Conservation (phyloP, 2,888 invertebrate genomes). For the Sicus ferrugineus region DNA sequence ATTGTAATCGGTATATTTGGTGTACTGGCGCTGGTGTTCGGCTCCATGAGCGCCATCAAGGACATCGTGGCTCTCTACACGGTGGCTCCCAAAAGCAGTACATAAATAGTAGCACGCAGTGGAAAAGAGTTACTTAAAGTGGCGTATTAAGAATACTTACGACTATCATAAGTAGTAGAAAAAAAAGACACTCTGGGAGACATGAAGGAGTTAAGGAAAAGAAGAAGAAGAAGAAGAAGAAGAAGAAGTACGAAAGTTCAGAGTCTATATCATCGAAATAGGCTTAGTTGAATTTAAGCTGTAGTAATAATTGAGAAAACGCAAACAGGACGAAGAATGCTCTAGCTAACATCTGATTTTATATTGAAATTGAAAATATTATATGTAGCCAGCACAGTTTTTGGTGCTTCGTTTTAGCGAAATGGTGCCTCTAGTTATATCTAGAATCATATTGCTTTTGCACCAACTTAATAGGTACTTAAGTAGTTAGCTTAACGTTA, state of each 20-base stretch:
- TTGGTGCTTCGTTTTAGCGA: conserved; percentile 4
- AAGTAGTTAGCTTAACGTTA: neutral
- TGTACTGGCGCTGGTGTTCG: conserved; percentile 81
- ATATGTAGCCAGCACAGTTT: neutral
- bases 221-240: no score
- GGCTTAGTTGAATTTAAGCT: no score
- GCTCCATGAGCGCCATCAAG: conserved; percentile 73
- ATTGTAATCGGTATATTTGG: conserved; percentile 78
- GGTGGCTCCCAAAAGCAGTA: conserved; percentile 37
- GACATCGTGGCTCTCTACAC: conserved; percentile 67
- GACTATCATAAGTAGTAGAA: no score
- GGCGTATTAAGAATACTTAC: no score
- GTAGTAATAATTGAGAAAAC: no score
- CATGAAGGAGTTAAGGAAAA: no score
- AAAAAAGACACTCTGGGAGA: no score
- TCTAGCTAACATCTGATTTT: no score
- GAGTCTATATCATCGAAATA: no score
- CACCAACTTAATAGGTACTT: conserved; percentile 15
- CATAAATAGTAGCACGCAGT: conserved; percentile 35
- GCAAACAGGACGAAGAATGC: no score
- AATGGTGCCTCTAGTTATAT: conserved; percentile 27
- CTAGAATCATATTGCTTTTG: conserved; percentile 20
- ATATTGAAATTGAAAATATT: neutral
- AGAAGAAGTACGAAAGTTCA: no score
- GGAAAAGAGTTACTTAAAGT: no score